A percentile compares a stretch with the other conserved stretches of the same genome.
Conservation (phyloP, 2,888 invertebrate genomes). For the Xylota segnis region DNA sequence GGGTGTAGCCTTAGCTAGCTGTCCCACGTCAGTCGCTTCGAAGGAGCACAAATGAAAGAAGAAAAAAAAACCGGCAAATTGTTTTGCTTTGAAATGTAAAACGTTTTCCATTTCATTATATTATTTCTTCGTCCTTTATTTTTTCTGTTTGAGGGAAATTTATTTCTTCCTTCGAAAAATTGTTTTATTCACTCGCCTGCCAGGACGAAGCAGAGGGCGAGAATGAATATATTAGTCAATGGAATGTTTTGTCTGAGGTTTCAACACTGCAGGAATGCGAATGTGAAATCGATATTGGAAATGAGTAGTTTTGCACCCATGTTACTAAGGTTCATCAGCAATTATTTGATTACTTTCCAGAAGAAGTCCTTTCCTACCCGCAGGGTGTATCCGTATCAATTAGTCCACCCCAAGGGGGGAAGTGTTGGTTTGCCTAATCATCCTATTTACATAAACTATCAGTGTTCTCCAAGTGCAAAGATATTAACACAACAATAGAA, state of each 20-base stretch:
- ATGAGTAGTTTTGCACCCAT: neutral
- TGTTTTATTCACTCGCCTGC: slow-evolving; percentile 64
- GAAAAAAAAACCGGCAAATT: slow-evolving; percentile 49
- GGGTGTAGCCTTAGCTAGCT: slow-evolving; percentile 27
- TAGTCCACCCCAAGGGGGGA: slow-evolving; percentile 8
- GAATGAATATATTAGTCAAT: slow-evolving; percentile 67
- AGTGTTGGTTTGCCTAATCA: slow-evolving; percentile 33
- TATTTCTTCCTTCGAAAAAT: slow-evolving; percentile 67
- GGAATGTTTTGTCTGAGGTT: slow-evolving; percentile 63
- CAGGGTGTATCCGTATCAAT: slow-evolving; percentile 17
- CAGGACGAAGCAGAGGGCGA: slow-evolving; percentile 38
- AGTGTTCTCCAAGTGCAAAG: slow-evolving; percentile 4
- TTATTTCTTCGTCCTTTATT: slow-evolving; percentile 48
- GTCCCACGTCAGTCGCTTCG: slow-evolving; percentile 70
- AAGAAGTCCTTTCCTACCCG: neutral
- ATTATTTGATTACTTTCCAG: no score
- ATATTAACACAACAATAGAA: slow-evolving; percentile 67
- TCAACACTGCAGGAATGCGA: neutral
- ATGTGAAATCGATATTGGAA: slow-evolving; percentile 16
- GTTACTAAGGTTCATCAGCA: no score
- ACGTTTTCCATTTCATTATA: slow-evolving; percentile 75
- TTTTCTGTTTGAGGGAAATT: slow-evolving; percentile 36
- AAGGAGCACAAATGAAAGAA: slow-evolving; percentile 17
- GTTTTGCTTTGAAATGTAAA: slow-evolving; percentile 73
- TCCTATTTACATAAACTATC: slow-evolving; percentile 46